Evolutionary conservation across 1,140 invertebrate species (phyloP).

Genomic region (Zaprionus africanus): DNA sequence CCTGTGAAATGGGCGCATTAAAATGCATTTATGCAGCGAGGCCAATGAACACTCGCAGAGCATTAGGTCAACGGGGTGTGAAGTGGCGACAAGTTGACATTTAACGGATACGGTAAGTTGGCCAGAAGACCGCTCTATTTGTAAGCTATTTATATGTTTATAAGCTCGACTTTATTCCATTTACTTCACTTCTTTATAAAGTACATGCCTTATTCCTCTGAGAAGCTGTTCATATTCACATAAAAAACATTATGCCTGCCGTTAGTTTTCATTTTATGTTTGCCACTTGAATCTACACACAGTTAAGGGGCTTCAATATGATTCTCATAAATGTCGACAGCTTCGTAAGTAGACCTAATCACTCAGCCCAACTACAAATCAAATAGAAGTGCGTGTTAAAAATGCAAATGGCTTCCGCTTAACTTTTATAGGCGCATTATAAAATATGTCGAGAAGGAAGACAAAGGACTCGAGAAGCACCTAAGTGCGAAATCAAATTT

Average conservation of each 20-base stretch:
- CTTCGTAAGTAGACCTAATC: conserved; percentile 60
- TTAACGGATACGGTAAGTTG: conserved; percentile 14
- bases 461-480: not conserved
- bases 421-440: conserved; percentile 62
- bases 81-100: conserved; percentile 38
- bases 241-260: conserved; percentile 8
- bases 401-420: conserved; percentile 27
- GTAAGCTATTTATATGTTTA: not conserved
- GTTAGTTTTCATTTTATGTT: conserved; percentile 38
- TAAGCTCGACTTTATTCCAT: not conserved
- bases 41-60: conserved; percentile 62
- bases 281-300: conserved; percentile 22
- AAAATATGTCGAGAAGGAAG: conserved; percentile 7
- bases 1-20: conserved; percentile 50
- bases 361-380: conserved; percentile 20
- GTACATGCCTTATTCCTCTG: not conserved
- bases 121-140: not conserved
- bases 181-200: not conserved
- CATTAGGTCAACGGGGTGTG: conserved; percentile 61
- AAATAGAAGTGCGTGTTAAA: conserved; percentile 26
- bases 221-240: conserved; percentile 10
- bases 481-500: conserved; percentile 27
- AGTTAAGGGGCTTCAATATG: conserved; percentile 30
- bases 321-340: conserved; percentile 61
- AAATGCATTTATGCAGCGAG: conserved; percentile 76